Percentiles rank a stretch among this genome's conserved stretches.
These are phyloP conservation scores for Trachelus stipa DNA, from an alignment of 2,888 invertebrate genomes.

Conservation along the genomic window DNA sequence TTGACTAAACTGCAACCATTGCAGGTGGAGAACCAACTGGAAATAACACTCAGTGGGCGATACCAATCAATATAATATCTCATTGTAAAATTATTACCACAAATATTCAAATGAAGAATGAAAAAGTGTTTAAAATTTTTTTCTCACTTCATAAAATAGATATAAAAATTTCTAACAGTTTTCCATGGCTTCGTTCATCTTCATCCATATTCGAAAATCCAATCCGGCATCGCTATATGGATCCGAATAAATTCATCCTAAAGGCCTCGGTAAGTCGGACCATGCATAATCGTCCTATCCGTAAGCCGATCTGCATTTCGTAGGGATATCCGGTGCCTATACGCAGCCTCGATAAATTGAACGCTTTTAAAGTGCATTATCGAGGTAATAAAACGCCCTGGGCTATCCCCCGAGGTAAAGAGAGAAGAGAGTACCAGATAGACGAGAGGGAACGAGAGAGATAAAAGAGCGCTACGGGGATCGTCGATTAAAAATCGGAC, in stretches of 20 bases:
- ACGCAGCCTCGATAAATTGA: slow-evolving; percentile 17
- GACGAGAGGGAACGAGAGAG: background rate
- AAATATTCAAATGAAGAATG: background rate
- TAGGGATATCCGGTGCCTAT: background rate
- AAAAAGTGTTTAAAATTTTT: background rate
- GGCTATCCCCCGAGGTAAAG: slow-evolving; percentile 24
- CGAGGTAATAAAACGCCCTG: slow-evolving; percentile 33
- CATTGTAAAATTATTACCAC: background rate
- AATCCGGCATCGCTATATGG: too few relatives aligned
- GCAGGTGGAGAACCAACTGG: slow-evolving; percentile 66
- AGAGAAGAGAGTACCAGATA: slow-evolving; percentile 5
- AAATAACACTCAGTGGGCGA: slow-evolving; percentile 58
- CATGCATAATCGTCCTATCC: background rate
- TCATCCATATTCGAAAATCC: too few relatives aligned
- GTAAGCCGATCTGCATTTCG: background rate
- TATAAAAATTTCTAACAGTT: background rate
- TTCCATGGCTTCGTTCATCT: background rate
- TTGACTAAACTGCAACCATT: slow-evolving; percentile 66
- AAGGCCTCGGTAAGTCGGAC: background rate
- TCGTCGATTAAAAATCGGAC: slow-evolving; percentile 15
- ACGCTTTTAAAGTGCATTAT: slow-evolving; percentile 33
- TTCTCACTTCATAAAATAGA: background rate
- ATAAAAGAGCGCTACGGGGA: slow-evolving; percentile 1
- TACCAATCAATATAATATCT: slow-evolving; percentile 35
- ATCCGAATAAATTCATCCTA: background rate